These are phyloP conservation scores for Acanthiza pusilla DNA, from an alignment of 2,797 vertebrate species.

Conservation along the genomic window DNA sequence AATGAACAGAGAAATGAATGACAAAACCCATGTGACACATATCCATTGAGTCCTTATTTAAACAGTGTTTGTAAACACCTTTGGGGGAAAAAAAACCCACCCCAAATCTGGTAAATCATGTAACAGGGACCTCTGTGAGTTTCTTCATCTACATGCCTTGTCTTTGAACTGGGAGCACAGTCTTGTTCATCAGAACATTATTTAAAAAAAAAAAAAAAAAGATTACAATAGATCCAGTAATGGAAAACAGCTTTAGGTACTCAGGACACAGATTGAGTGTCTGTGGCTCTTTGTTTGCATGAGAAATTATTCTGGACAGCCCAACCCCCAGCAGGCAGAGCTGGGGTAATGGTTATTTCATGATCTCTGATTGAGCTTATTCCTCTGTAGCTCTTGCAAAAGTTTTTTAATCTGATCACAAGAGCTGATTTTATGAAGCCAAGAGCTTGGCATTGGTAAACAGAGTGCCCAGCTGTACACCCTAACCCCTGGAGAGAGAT, in stretches of 20 bases:
- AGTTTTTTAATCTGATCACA: neutral
- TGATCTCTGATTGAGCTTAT: neutral
- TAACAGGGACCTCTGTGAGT: neutral
- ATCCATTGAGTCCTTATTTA: neutral
- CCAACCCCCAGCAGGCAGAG: neutral
- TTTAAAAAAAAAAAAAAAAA: neutral
- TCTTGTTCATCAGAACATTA: neutral
- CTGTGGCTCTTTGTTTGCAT: neutral
- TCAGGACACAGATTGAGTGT: neutral
- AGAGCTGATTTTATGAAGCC: neutral
- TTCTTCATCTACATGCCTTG: neutral
- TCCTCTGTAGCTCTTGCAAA: neutral
- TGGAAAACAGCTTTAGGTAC: neutral
- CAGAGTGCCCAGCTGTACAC: neutral
- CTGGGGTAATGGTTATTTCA: neutral
- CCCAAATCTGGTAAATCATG: neutral
- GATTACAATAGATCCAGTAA: neutral
- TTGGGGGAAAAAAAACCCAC: fast-evolving
- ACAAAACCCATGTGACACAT: neutral
- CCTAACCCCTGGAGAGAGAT: neutral
- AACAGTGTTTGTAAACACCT: neutral
- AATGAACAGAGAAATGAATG: neutral
- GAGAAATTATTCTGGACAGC: neutral
- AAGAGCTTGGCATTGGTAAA: neutral
- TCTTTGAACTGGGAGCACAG: neutral